Conservation (phyloP, 1,140 invertebrate species). For the Calosoma granatense region DNA sequence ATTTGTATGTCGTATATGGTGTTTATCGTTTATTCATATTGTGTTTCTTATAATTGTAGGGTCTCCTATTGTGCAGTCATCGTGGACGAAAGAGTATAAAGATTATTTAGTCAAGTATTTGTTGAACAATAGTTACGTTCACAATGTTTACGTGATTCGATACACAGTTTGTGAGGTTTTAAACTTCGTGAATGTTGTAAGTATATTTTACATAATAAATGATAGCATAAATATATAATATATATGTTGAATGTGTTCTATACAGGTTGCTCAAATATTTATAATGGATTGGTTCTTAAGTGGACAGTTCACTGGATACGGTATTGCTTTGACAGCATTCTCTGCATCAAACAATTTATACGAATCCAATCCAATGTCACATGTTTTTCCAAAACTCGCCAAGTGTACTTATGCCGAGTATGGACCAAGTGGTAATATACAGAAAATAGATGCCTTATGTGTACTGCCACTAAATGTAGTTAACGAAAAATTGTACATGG, state of each 20-base stretch:
- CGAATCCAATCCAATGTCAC: slow-evolving; percentile 43
- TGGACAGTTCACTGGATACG: slow-evolving; percentile 61
- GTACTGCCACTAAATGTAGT: slow-evolving; percentile 66
- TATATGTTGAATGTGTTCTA: slow-evolving; percentile 26
- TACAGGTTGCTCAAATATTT: slow-evolving; percentile 48
- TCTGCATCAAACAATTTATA: slow-evolving; percentile 31
- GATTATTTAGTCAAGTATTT: slow-evolving; percentile 42
- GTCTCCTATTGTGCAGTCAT: slow-evolving; percentile 40
- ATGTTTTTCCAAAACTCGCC: slow-evolving; percentile 66
- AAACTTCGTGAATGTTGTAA: slow-evolving; percentile 58
- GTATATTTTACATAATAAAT: slow-evolving; percentile 27
- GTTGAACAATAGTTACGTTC: slow-evolving; percentile 42
- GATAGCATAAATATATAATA: too few species aligned
- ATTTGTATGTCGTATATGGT: background rate
- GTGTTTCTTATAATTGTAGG: slow-evolving; percentile 17
- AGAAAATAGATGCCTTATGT: slow-evolving; percentile 56
- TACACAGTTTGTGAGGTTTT: slow-evolving; percentile 62
- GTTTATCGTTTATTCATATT: slow-evolving; percentile 19
- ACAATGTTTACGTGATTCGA: slow-evolving; percentile 56
- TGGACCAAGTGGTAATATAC: slow-evolving; percentile 48
- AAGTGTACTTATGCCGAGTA: slow-evolving; percentile 62
- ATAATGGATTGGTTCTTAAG: slow-evolving; percentile 63
- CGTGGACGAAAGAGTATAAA: slow-evolving; percentile 43
- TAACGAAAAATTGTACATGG: slow-evolving; percentile 71
- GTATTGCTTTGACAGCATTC: slow-evolving; percentile 44